A percentile compares a stretch with the other conserved stretches of the same genome.
Conservation (phyloP, 1,140 invertebrate species). For the Dreissena rostriformis region DNA sequence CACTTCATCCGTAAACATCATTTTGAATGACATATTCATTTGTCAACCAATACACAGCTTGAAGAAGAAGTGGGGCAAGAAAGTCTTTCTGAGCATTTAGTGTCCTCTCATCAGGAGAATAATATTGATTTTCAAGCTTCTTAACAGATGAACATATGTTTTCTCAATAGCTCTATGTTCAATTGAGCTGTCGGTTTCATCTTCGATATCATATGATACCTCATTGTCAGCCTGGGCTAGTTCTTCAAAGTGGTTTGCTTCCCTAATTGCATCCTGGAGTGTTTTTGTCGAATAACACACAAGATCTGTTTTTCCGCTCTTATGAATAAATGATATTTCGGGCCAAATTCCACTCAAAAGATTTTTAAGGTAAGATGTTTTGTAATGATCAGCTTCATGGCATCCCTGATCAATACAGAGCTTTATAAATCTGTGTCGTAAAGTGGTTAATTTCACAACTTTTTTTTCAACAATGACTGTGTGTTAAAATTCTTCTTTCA, state of each 20-base stretch:
- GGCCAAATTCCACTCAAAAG: conserved; percentile 5
- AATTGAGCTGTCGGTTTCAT: conserved; percentile 3
- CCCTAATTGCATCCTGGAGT: neutral
- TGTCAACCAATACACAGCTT: conserved; percentile 3
- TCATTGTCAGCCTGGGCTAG: neutral
- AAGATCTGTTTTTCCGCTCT: conserved; percentile 8
- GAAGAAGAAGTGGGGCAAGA: conserved; percentile 3
- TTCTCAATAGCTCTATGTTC: conserved; percentile 24
- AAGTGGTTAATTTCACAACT: neutral
- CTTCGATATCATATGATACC: neutral
- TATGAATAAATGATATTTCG: conserved; percentile 8
- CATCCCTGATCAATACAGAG: neutral
- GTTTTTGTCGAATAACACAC: neutral
- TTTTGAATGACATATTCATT: neutral
- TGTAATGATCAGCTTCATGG: neutral
- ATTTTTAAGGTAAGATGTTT: conserved; percentile 13
- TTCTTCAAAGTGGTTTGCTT: conserved; percentile 1
- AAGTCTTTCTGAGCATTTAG: neutral
- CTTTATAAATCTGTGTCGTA: conserved; percentile 1
- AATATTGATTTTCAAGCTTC: conserved; percentile 21
- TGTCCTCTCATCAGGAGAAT: conserved; percentile 15
- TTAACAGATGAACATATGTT: neutral
- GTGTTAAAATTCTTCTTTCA: neutral
- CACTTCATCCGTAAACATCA: too few species aligned
- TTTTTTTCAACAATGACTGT: neutral